Base-by-base conservation (phyloP, 2,797 vertebrate species). In the Propithecus deckenii region DNA sequence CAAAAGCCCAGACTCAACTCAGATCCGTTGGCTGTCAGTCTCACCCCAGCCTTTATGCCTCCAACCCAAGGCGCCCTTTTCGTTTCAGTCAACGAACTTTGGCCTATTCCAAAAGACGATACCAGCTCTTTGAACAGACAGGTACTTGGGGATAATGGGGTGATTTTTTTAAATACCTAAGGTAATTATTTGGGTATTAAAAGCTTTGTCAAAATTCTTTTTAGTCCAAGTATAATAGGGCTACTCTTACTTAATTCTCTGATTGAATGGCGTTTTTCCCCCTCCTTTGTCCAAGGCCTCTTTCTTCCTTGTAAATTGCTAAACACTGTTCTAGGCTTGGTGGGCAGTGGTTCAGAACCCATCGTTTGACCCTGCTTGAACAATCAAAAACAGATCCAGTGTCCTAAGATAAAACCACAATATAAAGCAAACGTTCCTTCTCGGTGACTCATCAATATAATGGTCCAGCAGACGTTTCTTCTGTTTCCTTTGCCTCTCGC, bases 301-400 rank as follows among this genome's bases (percentile, higher is more conserved):
- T 63, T 97, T 86, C 57, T 95, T 76, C 69, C 88, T 38, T 72
- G 61, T 74, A 67, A 94, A 38, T 65, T 94, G 72, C 78, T 93
- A 61, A 0, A 0, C 57, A 14, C 80, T 65, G 1, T 65, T 55
- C 65, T 80, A 3, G 38, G 32, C 50, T 76, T 28, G n/a, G 75
- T 52, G n/a, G 89, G 30, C 55, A 83, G 95, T 35, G 46, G 38
- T 83, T 97, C 97, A 98, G 81, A 92, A 81, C 8, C 95, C 90
- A 74, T 95, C 89, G 20, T 71, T 75, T 98, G 97, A 96, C 97
- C 94, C 90, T 59, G 87, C 96, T 86, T n/a, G 71, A 97, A 94
- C 95, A 67, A 88, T 94, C 46, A 84, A 81, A 97, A 94, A 71
- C 25, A 2, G 67, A 92, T 97, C 69, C 17, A 41, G 90, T 90